Conservation (phyloP, 2,113 vertebrate genomes). For the Tachycineta bicolor region DNA sequence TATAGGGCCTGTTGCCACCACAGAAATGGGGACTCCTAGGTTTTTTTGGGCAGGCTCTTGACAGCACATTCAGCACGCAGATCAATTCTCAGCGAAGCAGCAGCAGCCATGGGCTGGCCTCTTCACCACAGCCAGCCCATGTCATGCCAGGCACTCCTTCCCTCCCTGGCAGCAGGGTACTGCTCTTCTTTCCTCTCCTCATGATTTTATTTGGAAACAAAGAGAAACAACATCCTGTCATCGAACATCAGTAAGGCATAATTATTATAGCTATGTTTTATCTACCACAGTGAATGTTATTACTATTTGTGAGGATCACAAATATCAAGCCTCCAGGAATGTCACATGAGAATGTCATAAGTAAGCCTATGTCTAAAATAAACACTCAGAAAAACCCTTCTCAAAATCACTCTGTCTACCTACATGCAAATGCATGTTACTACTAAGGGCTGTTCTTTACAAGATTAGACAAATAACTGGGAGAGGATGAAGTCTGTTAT, state of each 20-base stretch:
- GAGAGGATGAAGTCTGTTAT: background rate
- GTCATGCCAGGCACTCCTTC: background rate
- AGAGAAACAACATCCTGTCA: constrained; percentile 51
- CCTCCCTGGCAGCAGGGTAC: background rate
- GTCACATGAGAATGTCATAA: constrained; percentile 35
- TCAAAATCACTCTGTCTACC: background rate
- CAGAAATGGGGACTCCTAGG: background rate
- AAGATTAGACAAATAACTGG: background rate
- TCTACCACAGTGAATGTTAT: constrained; percentile 32
- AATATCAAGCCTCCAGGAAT: constrained; percentile 27
- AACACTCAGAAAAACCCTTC: background rate
- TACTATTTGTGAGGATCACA: constrained; percentile 23
- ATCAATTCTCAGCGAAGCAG: background rate
- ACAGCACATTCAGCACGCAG: background rate
- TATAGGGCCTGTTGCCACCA: background rate
- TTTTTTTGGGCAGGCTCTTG: background rate
- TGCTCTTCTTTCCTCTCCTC: background rate
- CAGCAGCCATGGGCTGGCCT: background rate
- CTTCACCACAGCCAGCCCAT: background rate
- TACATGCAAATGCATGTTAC: background rate
- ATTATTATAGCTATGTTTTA: constrained; percentile 44
- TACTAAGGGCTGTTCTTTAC: background rate
- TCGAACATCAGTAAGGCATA: background rate
- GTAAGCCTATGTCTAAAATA: constrained; percentile 23
- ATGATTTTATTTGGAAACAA: constrained; percentile 46